A percentile compares a stretch with the other conserved stretches of the same genome.
Evolutionary conservation across 1,140 invertebrate genomes (phyloP).

Genomic region (Alviniconcha marisindica): DNA sequence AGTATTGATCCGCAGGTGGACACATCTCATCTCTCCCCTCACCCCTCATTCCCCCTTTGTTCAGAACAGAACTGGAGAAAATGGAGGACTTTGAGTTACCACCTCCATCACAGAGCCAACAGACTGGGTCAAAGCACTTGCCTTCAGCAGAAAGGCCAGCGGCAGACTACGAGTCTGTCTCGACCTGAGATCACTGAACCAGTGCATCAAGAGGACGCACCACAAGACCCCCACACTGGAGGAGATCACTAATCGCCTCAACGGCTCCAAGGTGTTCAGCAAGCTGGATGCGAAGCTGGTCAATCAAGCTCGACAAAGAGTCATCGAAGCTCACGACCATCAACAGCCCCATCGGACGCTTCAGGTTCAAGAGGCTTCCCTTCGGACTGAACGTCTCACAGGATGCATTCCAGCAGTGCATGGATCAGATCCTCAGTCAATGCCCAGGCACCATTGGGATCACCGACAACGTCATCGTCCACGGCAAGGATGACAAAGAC

Average conservation of each 20-base stretch:
- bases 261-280: constrained; percentile 35
- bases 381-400: constrained; percentile 68
- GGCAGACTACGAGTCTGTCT: too few species aligned
- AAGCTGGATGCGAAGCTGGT: constrained; percentile 41
- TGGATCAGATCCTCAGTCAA: constrained; percentile 60
- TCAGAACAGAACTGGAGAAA: too few species aligned
- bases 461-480: constrained; percentile 71
- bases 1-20: too few species aligned
- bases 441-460: constrained; percentile 62
- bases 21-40: too few species aligned
- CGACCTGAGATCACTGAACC: neutral
- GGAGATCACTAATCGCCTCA: neutral
- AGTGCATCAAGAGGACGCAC: neutral
- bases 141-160: constrained; percentile 1
- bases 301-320: constrained; percentile 37
- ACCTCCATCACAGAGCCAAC: too few species aligned
- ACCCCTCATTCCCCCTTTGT: too few species aligned
- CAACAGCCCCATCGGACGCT: constrained; percentile 72
- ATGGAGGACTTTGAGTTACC: too few species aligned
- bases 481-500: constrained; percentile 54
- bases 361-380: constrained; percentile 65
- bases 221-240: neutral
- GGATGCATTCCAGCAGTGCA: constrained; percentile 65
- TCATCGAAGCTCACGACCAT: constrained; percentile 75
- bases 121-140: neutral